Evolutionary conservation across 2,113 vertebrate species (phyloP), one percentile per base, ranked within the genome.

Genomic region (Toxotes chatareus): DNA sequence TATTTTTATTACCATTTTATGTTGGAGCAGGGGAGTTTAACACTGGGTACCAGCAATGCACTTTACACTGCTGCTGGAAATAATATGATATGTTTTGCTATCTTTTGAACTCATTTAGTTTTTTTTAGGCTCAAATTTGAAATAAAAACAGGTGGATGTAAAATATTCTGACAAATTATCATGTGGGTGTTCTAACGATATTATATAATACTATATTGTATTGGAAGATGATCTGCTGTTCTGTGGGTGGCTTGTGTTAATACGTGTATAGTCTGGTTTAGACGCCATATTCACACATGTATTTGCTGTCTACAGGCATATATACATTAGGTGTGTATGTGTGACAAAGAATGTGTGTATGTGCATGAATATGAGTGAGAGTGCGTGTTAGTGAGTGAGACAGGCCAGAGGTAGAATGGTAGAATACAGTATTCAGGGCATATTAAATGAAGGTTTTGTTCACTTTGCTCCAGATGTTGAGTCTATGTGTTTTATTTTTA

Each of bases 371-470:
- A n/a, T 73, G 75, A 4, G 73, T 9, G 81, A 19, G 69, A 60
- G 46, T 76, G 63, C 79, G 44, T 78, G 79, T 88, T 34, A 49
- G 69, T 74, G 63, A 73, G 44, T 86, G 82, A 89, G 83, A 86
- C 81, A 85, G 89, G 96, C 95, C 96, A 97, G 96, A 96, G 97
- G 96, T 96, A 95, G 96, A 97, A 95, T 95, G 95, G 96, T 78
- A 96, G 96, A 97, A 96, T 95, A 94, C 95, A 95, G 96, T 96
- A 96, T 97, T 98, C 97, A 98, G 97, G 94, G 96, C 96, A 97
- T 96, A 98, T 94, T 97, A 99, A 99, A 98, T 98, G 96, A 97
- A 92, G 95, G 96, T 98, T 99, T 99, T 99, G 98, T 99, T 99
- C 97, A 95, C 95, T 96, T 96, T 94, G 94, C 96, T 97, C 98